These are phyloP conservation scores for Rhegmatorhina hoffmannsi DNA, from an alignment of 2,113 vertebrate species.

Conservation along the genomic window DNA sequence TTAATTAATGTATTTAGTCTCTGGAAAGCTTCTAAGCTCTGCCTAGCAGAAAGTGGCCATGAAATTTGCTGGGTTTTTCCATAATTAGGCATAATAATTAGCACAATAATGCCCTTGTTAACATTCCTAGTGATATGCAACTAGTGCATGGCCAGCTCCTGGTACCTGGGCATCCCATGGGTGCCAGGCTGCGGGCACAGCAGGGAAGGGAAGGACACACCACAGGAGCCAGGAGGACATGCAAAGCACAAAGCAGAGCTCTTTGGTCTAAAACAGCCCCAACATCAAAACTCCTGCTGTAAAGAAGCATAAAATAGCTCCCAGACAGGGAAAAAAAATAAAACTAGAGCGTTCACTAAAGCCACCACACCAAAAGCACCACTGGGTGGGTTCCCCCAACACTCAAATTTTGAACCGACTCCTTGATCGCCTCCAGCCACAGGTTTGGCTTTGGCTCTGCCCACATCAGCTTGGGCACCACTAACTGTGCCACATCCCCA, in stretches of 20 bases:
- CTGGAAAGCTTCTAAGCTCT: not conserved
- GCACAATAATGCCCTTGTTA: constrained; percentile 51
- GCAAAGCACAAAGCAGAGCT: not conserved
- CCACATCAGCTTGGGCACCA: not conserved
- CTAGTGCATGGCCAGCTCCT: not conserved
- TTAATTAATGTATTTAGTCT: constrained; percentile 45
- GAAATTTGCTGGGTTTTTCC: not conserved
- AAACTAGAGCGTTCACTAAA: not conserved
- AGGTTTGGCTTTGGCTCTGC: not conserved
- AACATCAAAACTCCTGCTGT: not conserved
- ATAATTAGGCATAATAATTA: constrained; percentile 55
- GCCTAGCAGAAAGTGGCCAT: constrained; percentile 20
- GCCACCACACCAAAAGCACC: not conserved
- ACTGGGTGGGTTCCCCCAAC: not conserved
- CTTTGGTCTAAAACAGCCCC: not conserved
- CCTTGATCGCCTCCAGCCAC: not conserved
- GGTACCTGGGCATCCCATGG: not conserved
- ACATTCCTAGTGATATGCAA: constrained; percentile 15
- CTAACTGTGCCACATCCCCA: constrained; percentile 19
- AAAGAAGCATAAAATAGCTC: not conserved
- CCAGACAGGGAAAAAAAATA: not conserved
- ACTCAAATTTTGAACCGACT: not conserved
- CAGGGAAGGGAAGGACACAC: not conserved
- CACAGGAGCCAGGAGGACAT: not conserved
- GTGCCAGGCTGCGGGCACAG: not conserved